Percentiles rank a stretch among this genome's conserved stretches.
Conservation (phyloP, 2,113 vertebrate species). For the Mola mola region DNA sequence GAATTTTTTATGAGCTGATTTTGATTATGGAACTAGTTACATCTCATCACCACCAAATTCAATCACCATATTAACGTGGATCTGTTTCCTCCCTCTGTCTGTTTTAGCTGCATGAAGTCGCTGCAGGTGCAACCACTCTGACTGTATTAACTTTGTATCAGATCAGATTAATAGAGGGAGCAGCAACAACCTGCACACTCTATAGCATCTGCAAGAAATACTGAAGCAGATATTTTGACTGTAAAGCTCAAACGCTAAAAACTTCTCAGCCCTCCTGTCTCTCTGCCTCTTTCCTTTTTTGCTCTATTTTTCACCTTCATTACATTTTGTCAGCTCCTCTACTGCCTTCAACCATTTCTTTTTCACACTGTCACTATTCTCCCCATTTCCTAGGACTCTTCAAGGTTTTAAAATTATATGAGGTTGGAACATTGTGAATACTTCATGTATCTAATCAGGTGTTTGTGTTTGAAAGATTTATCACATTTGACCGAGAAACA, state of each 20-base stretch:
- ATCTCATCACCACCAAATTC: too few relatives aligned
- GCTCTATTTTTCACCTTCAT: slow-evolving; percentile 12
- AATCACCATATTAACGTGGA: too few relatives aligned
- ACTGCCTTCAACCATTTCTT: slow-evolving; percentile 11
- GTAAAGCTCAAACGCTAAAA: slow-evolving; percentile 9
- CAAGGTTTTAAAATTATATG: slow-evolving; percentile 1
- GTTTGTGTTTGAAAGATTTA: background rate
- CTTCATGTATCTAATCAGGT: background rate
- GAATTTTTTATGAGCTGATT: too few relatives aligned
- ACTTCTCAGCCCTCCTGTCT: background rate
- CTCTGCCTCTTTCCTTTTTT: background rate
- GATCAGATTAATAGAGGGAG: too few relatives aligned
- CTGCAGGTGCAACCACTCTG: too few relatives aligned
- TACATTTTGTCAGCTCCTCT: slow-evolving; percentile 5
- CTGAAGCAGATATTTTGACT: background rate
- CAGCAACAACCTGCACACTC: too few relatives aligned
- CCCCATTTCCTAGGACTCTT: background rate
- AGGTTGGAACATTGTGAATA: slow-evolving; percentile 11
- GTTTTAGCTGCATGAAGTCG: too few relatives aligned
- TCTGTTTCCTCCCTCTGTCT: too few relatives aligned
- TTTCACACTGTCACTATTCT: slow-evolving; percentile 1
- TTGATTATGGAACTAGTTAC: too few relatives aligned
- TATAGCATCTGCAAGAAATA: slow-evolving; percentile 1
- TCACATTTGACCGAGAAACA: background rate
- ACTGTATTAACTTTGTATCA: too few relatives aligned